Evolutionary conservation across 2,113 vertebrate genomes (phyloP), one percentile per base, ranked within the genome.

Genomic region (Daboia siamensis): DNA sequence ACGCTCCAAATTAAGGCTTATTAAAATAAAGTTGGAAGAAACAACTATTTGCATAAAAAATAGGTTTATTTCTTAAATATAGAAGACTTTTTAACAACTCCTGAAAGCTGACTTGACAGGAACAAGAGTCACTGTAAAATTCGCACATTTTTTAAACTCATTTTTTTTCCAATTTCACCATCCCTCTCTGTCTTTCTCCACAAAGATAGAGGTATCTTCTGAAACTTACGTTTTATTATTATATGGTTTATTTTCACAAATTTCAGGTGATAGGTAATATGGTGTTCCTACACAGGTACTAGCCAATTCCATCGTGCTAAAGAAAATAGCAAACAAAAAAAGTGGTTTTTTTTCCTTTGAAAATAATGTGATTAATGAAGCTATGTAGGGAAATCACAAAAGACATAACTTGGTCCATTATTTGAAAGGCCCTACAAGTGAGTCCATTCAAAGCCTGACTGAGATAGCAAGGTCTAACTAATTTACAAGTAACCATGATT

Each of bases 251-350:
- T 98, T 99, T 95, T 99, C 98, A 94, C 99, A 99, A 94, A 99
- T 99, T 96, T 99, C 99, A 10, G 99, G 99, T 21, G 99, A 99
- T 8, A 99, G 96, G 93, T 99, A 99, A 94, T 98, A 99, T 0
- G 99, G 99, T 0, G 98, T 99, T 87, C 99, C 99, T 1, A 99
- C 97, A 94, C 98, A 98, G 0, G 98, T 99, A 52, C 95, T 96
- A 91, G 98, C 99, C 90, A 99, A 95, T 94, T 99, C 99, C 97
- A 97, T 97, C 13, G 99, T 98, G 96, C 99, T 99, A 95, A 90
- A 0, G 29, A 95, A 93, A 74, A 92, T 8, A 95, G 88, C 11
- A 44, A 94, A 96, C 92, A 95, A 88, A 80, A 52, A 91, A 5
- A 33, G 4, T 87, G n/a, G n/a, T 23, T 59, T 84, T 48, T 26